Evolutionary conservation across 1,140 invertebrate species (phyloP).

Genomic region (Musca vetustissima): DNA sequence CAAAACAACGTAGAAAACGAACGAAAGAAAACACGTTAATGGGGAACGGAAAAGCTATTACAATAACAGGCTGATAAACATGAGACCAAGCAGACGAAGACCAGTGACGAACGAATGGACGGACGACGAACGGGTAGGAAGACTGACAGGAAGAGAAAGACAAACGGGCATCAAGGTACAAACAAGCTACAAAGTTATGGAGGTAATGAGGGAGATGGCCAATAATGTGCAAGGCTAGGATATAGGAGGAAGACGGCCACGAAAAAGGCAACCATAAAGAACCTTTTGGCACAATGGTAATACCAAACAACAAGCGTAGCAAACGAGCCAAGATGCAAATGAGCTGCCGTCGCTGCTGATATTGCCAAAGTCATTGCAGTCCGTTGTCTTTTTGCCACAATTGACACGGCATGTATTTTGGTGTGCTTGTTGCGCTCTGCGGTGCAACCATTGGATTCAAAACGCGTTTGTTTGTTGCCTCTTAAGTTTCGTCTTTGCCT

Average conservation of each 20-base stretch:
- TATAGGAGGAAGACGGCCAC: neutral
- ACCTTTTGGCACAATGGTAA: constrained; percentile 20
- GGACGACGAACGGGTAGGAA: neutral
- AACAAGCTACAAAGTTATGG: constrained; percentile 20
- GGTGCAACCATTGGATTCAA: constrained; percentile 13
- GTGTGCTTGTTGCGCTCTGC: constrained; percentile 17
- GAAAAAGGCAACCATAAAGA: constrained; percentile 12
- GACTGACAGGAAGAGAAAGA: constrained; percentile 10
- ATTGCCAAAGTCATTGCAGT: neutral
- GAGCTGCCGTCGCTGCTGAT: neutral
- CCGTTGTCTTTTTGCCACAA: constrained; percentile 10
- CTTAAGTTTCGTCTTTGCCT: constrained; percentile 8
- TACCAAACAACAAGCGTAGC: constrained; percentile 21
- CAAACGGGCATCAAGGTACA: constrained; percentile 2
- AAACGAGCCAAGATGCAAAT: constrained; percentile 27
- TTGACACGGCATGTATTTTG: too few relatives aligned
- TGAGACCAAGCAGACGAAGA: constrained; percentile 5
- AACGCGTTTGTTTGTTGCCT: constrained; percentile 21
- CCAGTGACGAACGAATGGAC: neutral
- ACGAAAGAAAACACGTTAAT: constrained; percentile 21
- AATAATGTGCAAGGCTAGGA: neutral
- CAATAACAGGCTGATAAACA: constrained; percentile 22
- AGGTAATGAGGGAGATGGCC: constrained; percentile 10
- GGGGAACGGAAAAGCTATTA: constrained; percentile 21
- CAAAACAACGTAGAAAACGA: neutral